Conservation (phyloP, 2,797 vertebrate species). For the Sebastes melanostomus region DNA sequence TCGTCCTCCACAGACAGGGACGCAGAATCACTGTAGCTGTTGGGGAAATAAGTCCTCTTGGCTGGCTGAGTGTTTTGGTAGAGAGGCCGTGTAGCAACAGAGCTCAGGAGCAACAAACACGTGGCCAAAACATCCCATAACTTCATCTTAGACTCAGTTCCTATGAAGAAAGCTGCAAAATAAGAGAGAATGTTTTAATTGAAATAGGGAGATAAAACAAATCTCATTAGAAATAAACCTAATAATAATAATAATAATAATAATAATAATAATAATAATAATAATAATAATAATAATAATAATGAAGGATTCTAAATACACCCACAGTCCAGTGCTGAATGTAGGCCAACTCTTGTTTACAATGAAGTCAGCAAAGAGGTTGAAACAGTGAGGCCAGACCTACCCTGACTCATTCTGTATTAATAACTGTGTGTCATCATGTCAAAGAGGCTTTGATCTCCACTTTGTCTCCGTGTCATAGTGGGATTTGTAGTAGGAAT, state of each 20-base stretch:
- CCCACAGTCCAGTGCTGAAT: background rate
- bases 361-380: conserved; percentile 46
- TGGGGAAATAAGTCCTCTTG: conserved; percentile 84
- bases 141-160: conserved; percentile 99
- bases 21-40: conserved; percentile 78
- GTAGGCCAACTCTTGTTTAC: conserved; percentile 28
- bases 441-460: conserved; percentile 46
- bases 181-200: conserved; percentile 12
- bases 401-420: conserved; percentile 60
- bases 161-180: conserved; percentile 89
- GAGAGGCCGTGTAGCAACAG: conserved; percentile 90
- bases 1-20: conserved; percentile 80
- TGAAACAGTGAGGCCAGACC: conserved; percentile 39
- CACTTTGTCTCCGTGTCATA: conserved; percentile 22
- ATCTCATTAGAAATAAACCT: background rate
- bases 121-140: conserved; percentile 99
- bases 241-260: background rate
- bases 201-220: background rate
- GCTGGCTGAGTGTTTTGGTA: conserved; percentile 86
- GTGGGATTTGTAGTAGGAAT: conserved; percentile 8
- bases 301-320: background rate
- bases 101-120: conserved; percentile 98
- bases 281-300: background rate
- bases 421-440: conserved; percentile 66
- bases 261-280: background rate